A percentile compares a stretch with the other conserved stretches of the same genome.
These are phyloP conservation scores for Physocephala rufipes DNA, from an alignment of 2,888 invertebrate species.

Conservation along the genomic window DNA sequence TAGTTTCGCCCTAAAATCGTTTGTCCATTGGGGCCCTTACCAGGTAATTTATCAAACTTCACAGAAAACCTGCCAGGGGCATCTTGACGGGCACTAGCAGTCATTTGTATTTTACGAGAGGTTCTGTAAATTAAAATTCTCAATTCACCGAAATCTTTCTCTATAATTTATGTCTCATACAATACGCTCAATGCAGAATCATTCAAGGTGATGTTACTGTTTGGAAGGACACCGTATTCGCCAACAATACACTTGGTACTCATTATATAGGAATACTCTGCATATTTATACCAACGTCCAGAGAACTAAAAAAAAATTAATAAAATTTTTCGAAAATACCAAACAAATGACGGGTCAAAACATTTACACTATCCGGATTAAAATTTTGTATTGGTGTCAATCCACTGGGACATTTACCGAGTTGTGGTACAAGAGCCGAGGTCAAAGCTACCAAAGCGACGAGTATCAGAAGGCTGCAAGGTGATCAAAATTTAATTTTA, in stretches of 20 bases:
- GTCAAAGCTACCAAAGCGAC: neutral
- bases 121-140: slow-evolving; percentile 39
- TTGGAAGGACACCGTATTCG: slow-evolving; percentile 66
- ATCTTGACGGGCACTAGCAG: slow-evolving; percentile 46
- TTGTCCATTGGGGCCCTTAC: no score
- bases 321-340: neutral
- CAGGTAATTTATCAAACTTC: slow-evolving; percentile 44
- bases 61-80: slow-evolving; percentile 49
- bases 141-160: slow-evolving; percentile 43
- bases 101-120: slow-evolving; percentile 43
- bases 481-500: neutral
- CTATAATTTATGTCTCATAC: slow-evolving; percentile 58
- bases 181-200: slow-evolving; percentile 66
- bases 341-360: neutral
- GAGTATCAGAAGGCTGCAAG: neutral
- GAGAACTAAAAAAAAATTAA: slow-evolving; percentile 69
- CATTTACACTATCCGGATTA: slow-evolving; percentile 59
- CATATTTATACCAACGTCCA: slow-evolving; percentile 80
- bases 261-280: slow-evolving; percentile 75
- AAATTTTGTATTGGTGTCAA: slow-evolving; percentile 71
- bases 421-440: slow-evolving; percentile 69
- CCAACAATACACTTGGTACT: slow-evolving; percentile 78
- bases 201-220: slow-evolving; percentile 66
- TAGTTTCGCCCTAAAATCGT: no score
- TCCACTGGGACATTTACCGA: slow-evolving; percentile 71